Percentiles rank a stretch among this genome's conserved stretches.
Evolutionary conservation across 2,888 invertebrate species (phyloP).

Genomic region (Escarpia spicata): DNA sequence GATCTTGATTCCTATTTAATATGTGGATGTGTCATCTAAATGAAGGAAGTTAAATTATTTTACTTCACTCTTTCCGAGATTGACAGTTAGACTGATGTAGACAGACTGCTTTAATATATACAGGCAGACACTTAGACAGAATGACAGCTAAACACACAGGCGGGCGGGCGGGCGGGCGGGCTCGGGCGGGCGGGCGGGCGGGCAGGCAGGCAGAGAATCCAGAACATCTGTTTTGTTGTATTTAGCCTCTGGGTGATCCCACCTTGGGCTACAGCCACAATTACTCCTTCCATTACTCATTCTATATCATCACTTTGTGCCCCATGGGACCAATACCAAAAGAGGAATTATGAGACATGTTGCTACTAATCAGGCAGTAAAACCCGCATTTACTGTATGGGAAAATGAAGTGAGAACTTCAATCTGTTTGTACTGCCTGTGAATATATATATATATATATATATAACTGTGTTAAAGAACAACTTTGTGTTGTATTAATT

Average conservation of each 20-base stretch:
- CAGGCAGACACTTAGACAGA: background rate
- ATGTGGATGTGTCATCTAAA: background rate
- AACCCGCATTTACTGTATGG: background rate
- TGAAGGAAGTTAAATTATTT: background rate
- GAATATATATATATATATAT: background rate
- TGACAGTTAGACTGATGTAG: background rate
- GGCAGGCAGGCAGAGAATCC: background rate
- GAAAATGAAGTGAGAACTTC: background rate
- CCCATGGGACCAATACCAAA: background rate
- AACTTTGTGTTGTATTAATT: background rate
- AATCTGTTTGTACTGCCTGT: background rate
- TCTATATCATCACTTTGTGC: background rate
- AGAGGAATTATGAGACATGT: background rate
- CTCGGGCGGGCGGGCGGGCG: background rate
- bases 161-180: background rate
- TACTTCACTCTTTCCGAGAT: background rate
- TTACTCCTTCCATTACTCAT: background rate
- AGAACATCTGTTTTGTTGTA: background rate
- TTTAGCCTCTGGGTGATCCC: background rate
- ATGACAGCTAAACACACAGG: too few species aligned
- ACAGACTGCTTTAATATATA: background rate
- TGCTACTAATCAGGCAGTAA: slow-evolving; percentile 5
- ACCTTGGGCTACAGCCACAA: background rate
- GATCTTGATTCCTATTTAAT: background rate
- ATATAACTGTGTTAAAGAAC: background rate